A percentile compares a stretch with the other conserved stretches of the same genome.
Conservation (phyloP, 2,888 invertebrate species). For the Eupithecia vulgata region DNA sequence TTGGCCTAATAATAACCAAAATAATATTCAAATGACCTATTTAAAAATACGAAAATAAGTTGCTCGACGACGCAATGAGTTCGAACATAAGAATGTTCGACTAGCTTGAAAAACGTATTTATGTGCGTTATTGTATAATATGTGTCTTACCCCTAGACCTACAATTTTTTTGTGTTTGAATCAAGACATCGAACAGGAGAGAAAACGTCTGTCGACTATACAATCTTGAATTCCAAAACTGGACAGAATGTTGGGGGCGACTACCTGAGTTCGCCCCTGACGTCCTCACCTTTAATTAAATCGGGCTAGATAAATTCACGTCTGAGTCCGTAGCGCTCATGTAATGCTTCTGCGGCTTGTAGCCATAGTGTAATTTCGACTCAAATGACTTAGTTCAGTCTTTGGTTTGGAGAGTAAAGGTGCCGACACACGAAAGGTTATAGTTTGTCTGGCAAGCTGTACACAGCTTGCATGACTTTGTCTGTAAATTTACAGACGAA, state of each 20-base stretch:
- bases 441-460: not conserved
- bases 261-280: conserved; percentile 33
- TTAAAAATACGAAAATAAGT: no score
- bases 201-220: not conserved
- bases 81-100: no score
- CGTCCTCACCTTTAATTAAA: conserved; percentile 70
- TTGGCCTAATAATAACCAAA: no score
- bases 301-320: conserved; percentile 68
- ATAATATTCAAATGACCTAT: no score
- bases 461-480: no score
- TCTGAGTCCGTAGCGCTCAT: conserved; percentile 50
- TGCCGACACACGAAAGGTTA: not conserved
- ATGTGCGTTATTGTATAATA: no score
- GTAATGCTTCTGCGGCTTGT: conserved; percentile 48
- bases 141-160: not conserved
- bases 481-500: no score
- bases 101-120: not conserved
- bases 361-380: conserved; percentile 57
- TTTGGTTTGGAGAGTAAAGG: conserved; percentile 8
- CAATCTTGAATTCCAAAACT: not conserved
- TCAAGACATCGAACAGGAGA: not conserved
- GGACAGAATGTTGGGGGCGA: not conserved
- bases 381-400: conserved; percentile 47
- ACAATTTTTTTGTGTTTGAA: not conserved
- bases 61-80: no score